Base-by-base conservation (phyloP, 2,797 vertebrate genomes). In the Ctenopoma kingsleyae region DNA sequence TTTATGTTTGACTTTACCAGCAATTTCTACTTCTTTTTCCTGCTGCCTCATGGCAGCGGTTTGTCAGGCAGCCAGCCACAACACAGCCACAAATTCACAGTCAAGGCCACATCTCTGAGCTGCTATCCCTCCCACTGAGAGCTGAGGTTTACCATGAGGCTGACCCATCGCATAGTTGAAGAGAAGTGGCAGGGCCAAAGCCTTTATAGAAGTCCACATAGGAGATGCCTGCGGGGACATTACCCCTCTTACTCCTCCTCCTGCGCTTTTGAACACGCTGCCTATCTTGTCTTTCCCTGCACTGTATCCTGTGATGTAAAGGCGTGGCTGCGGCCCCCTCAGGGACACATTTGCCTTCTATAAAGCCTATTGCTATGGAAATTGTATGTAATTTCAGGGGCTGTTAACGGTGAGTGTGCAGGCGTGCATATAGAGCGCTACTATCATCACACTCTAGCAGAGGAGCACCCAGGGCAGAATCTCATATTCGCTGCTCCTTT, bases 351-450 rank as follows among this genome's bases (percentile, higher is more conserved):
- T 87, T 87, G 40, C 77, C 86, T 78, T 82, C 86, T 74, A 78
- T 82, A 80, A 91, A 89, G 67, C 76, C 77, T 44, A 84, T 85
- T 77, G 85, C 86, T 76, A 80, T 87, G 85, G 83, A 90, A 87
- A 90, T 87, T 71, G 83, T 81, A 78, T 84, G 87, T 88, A 79
- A 90, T 90, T 91, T 91, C 87, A 85, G 87, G 87, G 76, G 44
- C 82, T n/a, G 80, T 88, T 91, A 87, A 77, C 68, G 15, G 77
- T 40, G 53, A 51, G 57, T 61, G 75, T 69, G 67, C 67, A 19
- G 74, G 66, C 59, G 44, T 87, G 87, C 85, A 88, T 87, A 82
- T 47, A 81, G 74, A 86, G 74, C 40, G 6, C 46, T 6, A 10
- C 67, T 72, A 75, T 89, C 77, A 82, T 86, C 79, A 82, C 83